These are phyloP conservation scores for Actinostola sp. DNA, from an alignment of 92 coral and sea anemone species.

Conservation along the genomic window DNA sequence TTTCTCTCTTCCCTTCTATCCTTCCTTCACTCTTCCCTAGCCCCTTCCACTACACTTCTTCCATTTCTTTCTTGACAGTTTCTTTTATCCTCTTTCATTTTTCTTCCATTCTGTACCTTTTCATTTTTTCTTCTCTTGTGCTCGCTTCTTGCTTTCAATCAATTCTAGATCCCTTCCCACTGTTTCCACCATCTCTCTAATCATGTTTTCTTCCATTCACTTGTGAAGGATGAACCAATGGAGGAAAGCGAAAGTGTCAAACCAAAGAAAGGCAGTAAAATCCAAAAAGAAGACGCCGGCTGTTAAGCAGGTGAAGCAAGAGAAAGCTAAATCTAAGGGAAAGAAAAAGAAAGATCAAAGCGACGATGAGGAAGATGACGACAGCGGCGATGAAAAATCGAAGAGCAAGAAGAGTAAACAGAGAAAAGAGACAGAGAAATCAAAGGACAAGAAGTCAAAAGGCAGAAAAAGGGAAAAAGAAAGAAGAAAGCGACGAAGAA, in stretches of 20 bases:
- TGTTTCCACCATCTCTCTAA: too few relatives aligned
- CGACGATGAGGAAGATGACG: conserved; percentile 37
- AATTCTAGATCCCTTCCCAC: too few relatives aligned
- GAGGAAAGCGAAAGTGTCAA: conserved; percentile 27
- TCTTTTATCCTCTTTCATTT: too few relatives aligned
- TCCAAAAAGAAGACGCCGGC: conserved; percentile 14
- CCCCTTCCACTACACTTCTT: not conserved
- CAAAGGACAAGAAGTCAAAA: conserved; percentile 28
- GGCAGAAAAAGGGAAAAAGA: conserved; percentile 1
- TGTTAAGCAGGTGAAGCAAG: conserved; percentile 22
- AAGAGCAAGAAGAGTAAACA: conserved; percentile 6
- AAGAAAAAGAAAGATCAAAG: conserved; percentile 20
- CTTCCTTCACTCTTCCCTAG: not conserved
- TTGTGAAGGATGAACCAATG: conserved; percentile 31
- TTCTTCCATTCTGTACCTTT: too few relatives aligned
- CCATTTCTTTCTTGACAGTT: not conserved
- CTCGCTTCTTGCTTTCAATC: too few relatives aligned
- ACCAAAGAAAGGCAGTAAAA: conserved; percentile 2
- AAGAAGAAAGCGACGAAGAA: conserved; percentile 41
- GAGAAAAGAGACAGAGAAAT: conserved; percentile 9
- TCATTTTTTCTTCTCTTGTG: too few relatives aligned
- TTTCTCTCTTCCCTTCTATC: too few relatives aligned
- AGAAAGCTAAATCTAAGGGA: conserved; percentile 6
- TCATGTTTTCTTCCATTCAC: too few relatives aligned
- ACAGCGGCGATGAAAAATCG: not conserved